phyloP scores from a whole-genome alignment of 2,888 invertebrate genomes.

The Tetranychus truncatus region DNA sequence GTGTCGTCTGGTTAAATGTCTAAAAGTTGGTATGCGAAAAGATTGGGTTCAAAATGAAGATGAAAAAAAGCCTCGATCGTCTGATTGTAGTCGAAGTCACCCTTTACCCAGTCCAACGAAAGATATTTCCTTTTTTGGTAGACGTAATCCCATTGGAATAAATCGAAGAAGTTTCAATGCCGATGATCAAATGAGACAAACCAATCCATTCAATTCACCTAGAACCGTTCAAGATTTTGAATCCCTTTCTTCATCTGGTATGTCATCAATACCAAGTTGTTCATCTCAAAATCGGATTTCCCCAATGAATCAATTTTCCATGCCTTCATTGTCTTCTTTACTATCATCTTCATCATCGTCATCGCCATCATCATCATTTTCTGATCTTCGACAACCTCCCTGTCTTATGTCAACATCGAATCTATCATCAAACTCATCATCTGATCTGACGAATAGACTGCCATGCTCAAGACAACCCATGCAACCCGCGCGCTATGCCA shows the following conservation, averaged over 20 bases:
- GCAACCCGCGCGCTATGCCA: background rate
- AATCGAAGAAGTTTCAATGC: no score
- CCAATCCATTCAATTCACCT: background rate
- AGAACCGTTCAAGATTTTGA: background rate
- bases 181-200: no score
- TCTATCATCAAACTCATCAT: background rate
- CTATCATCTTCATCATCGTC: background rate
- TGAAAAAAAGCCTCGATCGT: slow-evolving; percentile 46
- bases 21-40: slow-evolving; percentile 84
- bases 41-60: slow-evolving; percentile 94
- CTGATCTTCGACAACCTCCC: background rate
- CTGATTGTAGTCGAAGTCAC: no score
- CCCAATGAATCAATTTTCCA: background rate
- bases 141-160: no score
- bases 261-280: background rate
- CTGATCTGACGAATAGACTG: background rate
- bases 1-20: slow-evolving; percentile 81
- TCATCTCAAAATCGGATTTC: no score
- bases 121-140: no score
- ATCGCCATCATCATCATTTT: background rate
- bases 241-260: background rate
- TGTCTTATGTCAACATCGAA: background rate
- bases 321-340: background rate
- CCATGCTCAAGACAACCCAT: background rate
- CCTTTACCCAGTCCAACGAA: no score